Conservation (phyloP, 2,888 invertebrate genomes). For the Cheilosia impressa region DNA sequence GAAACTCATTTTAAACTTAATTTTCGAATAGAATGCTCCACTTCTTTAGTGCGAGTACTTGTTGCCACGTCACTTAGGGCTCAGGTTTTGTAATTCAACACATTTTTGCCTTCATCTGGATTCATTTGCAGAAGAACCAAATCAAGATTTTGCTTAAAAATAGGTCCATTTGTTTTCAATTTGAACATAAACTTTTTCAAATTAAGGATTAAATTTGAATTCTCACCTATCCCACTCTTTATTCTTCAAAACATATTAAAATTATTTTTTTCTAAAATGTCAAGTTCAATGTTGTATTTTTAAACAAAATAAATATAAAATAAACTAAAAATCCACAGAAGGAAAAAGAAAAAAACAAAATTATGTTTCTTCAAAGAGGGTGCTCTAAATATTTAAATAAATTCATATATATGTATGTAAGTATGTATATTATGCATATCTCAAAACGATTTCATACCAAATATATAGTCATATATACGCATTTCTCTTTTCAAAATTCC, state of each 20-base stretch:
- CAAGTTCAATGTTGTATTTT: not conserved
- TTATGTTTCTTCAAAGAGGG: slow-evolving; percentile 33
- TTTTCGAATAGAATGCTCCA: too few species aligned
- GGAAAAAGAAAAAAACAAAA: slow-evolving; percentile 2
- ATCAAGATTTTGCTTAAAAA: too few species aligned
- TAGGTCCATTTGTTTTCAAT: too few species aligned
- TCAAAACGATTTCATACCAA: slow-evolving; percentile 67
- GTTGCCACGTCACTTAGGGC: too few species aligned
- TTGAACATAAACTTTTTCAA: too few species aligned
- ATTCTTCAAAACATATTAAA: slow-evolving; percentile 32
- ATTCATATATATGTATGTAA: slow-evolving; percentile 66
- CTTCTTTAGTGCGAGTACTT: too few species aligned
- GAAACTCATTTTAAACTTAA: too few species aligned
- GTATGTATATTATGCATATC: slow-evolving; percentile 69
- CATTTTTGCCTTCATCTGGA: too few species aligned
- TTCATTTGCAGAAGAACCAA: too few species aligned
- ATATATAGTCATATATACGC: slow-evolving; percentile 54
- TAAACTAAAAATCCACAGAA: slow-evolving; percentile 8
- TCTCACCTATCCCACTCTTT: not conserved
- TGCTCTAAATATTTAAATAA: slow-evolving; percentile 51
- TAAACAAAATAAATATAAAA: not conserved
- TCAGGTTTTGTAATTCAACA: too few species aligned
- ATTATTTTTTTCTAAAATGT: not conserved
- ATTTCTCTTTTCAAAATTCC: slow-evolving; percentile 60
- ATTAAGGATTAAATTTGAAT: too few species aligned